phyloP scores from a whole-genome alignment of 2,113 vertebrate genomes.

The Corythornis madagascariensis region DNA sequence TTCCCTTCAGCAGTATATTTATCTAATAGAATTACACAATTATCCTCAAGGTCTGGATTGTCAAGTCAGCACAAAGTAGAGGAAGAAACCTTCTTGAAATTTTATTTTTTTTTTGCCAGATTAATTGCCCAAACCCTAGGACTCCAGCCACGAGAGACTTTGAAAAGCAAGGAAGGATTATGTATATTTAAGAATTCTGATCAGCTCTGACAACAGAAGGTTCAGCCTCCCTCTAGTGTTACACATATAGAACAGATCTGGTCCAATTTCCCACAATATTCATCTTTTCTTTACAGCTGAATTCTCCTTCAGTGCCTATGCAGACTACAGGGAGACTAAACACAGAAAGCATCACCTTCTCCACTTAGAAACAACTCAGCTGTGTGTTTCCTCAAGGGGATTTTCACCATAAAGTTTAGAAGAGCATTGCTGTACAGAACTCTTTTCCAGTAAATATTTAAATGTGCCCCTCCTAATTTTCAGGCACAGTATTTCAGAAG shows the following conservation, averaged over 20 bases:
- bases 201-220: neutral
- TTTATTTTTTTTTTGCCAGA: neutral
- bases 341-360: neutral
- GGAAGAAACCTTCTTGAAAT: neutral
- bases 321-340: neutral
- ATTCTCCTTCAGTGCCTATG: neutral
- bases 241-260: neutral
- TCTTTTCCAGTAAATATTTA: neutral
- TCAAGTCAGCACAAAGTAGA: neutral
- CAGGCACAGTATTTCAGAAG: neutral
- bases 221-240: neutral
- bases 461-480: neutral
- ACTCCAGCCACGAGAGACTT: neutral
- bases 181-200: neutral
- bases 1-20: neutral
- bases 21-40: neutral
- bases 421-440: neutral
- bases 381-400: neutral
- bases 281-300: neutral
- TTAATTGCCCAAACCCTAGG: neutral
- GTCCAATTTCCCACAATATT: neutral
- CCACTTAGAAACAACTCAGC: neutral
- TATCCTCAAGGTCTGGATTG: neutral
- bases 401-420: neutral
- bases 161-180: neutral